Conservation (phyloP, 2,888 invertebrate species). For the Eupithecia vulgata region DNA sequence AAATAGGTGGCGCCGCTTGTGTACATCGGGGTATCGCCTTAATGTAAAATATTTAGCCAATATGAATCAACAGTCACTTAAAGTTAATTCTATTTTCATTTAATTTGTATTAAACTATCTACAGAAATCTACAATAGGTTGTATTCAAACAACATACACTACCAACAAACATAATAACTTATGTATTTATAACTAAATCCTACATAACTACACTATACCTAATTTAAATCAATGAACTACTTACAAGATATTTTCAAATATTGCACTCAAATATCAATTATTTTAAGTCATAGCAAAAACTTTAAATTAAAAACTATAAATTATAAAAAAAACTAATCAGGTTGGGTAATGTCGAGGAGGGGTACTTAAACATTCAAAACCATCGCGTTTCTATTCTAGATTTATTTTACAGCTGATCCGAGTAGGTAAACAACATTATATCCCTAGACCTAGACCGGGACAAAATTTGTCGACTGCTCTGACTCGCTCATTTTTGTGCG, state of each 20-base stretch:
- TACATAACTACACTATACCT: not conserved
- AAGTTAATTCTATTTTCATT: not conserved
- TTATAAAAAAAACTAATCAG: not conserved
- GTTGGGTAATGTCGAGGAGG: not conserved
- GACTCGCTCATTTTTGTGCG: not conserved
- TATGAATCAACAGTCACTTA: not conserved
- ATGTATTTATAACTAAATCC: not conserved
- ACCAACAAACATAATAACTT: not conserved
- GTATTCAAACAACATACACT: not conserved
- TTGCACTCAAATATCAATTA: not conserved
- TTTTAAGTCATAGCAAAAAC: not conserved
- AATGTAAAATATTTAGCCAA: not conserved
- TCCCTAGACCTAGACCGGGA: too few species aligned
- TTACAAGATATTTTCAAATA: not conserved
- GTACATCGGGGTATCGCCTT: too few species aligned
- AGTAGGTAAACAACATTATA: not conserved
- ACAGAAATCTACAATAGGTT: not conserved
- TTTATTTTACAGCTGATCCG: not conserved
- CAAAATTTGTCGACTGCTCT: not conserved
- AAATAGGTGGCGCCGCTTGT: too few species aligned
- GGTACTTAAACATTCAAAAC: too few species aligned
- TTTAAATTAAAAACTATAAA: not conserved
- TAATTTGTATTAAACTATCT: not conserved
- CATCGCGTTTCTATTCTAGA: not conserved
- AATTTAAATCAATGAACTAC: not conserved